Base-by-base conservation (phyloP, 2,888 invertebrate genomes). In the Athalia rosae region DNA sequence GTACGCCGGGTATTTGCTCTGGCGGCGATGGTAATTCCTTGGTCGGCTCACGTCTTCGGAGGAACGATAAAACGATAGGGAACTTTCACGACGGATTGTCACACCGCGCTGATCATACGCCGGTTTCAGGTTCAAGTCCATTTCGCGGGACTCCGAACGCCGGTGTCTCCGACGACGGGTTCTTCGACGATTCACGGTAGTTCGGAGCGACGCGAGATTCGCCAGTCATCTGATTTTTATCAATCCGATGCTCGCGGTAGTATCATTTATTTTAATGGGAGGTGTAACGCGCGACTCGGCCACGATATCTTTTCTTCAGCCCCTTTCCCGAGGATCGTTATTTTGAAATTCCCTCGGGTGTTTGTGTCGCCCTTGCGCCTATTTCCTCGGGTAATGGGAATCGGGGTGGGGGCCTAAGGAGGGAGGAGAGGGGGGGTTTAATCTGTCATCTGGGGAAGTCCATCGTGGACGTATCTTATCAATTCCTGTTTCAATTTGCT, bases 401-500 rank as follows among this genome's bases (percentile, higher is more conserved):
- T 53, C 53, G 11, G n/a, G n/a, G 11, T 9, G 53, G 7, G 7
- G n/a, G n/a, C n/a, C n/a, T n/a, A n/a, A n/a, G 53, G 7, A 8
- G 53, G 53, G 7, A 2, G 28, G 28, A 1, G 28, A 2, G 28
- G 28, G 28, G 28, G 28, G 28, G 28, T 3, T 53, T 53, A 67
- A 45, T 41, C 71, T 59, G 71, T 71, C 71, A 71, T 58, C 71
- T 71, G 59, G 71, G 59, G 41, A 56, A 56, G 41, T 9, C 15
- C 71, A 71, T 71, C 7, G 9, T 47, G 5, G 13, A 43, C 45
- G 15, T n/a, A 59, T 8, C 13, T 15, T 59, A 59, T 71, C 71
- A 71, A 71, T 71, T 71, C 71, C 71, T 67, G n/a, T 45, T 50
- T 53, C 9, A 53, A 41, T 48, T 67, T 41, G 67, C n/a, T 67